Base-by-base conservation (phyloP, 2,888 invertebrate species). In the Pollenia amentaria region DNA sequence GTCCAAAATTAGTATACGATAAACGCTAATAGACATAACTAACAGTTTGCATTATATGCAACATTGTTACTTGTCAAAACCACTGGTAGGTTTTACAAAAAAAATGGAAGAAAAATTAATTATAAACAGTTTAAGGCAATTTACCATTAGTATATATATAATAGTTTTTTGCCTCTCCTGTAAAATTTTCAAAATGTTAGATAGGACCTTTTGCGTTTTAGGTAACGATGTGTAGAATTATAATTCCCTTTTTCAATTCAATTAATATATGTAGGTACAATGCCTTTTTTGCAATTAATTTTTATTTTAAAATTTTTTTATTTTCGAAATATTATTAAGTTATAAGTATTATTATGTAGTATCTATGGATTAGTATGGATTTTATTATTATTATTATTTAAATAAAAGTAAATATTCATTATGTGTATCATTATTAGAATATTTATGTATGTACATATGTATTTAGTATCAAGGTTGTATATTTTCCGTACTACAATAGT, bases 321-420 rank as follows among this genome's bases (percentile, higher is more conserved):
- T 77, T 77, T 85, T 76, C 84, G 44, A 81, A 84, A 77, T 82
- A 44, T 80, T 84, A 62, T 84, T 88, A 79, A 80, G 67, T 62
- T 84, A 29, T 70, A 40, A 64, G 16, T 73, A 70, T 80, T 72
- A 53, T 82, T 29, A 65, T 72, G 55, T 53, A 51, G 29, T 73
- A 46, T 57, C 10, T 46, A 78, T 18, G 18, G 60, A 46, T 70
- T 64, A 65, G 67, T 73, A n/a, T n/a, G n/a, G n/a, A n/a, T n/a
- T n/a, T n/a, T n/a, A n/a, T 55, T 79, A 16, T 83, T 57, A 87
- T 86, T 62, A 53, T 51, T 44, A 40, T 18, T 53, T 69, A 42
- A 53, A 75, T 88, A 75, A 51, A 67, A 16, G 73, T 84, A 67
- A 60, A 18, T 73, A 57, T 65, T 64, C 18, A 64, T 18, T 65